Evolutionary conservation across 2,797 vertebrate species (phyloP), one percentile per base, ranked within the genome.

Genomic region (Lithobates sylvaticus): DNA sequence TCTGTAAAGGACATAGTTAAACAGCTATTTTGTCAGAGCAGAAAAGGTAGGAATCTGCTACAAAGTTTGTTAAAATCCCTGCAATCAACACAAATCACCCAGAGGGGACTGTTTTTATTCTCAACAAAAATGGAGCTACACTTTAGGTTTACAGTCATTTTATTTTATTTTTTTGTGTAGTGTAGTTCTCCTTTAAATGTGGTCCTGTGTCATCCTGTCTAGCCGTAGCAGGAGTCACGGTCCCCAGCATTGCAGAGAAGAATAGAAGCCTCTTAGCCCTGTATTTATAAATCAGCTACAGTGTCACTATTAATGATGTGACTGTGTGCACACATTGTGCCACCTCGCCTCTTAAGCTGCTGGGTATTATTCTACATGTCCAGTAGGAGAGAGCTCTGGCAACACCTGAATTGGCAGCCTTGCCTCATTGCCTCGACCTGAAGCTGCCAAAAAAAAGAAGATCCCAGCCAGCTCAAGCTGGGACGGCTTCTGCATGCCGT

Each of bases 401-500:
- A 76, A 84, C 87, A 89, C 91, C 91, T 89, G 90, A 76, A 81
- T 77, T 89, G 90, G 90, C 90, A 88, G 89, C 78, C 13, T 83
- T 83, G 78, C 79, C 86, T 65, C 78, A 79, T 88, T 91, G 88
- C 88, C 82, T 85, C 58, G 67, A 76, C 64, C 70, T 65, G 68
- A 78, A 13, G 29, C 88, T 90, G 92, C 91, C 91, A 92, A 93
- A 88, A 89, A 86, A 89, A 91, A 92, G 70, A 92, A 85, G 78
- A 86, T 88, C 76, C 88, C 88, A 86, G 88, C 88, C 88, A 82
- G 88, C 88, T 87, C 83, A 83, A 83, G 86, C 84, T 83, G 69
- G 89, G 90, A 90, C 90, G 88, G 90, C 91, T 92, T 83, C 73
- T 90, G 91, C 92, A 89, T 92, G 91, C 92, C 90, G 76, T 90